Percentiles rank a stretch among this genome's conserved stretches.
Conservation (phyloP, 2,888 invertebrate genomes). For the Slavum lentiscoides region DNA sequence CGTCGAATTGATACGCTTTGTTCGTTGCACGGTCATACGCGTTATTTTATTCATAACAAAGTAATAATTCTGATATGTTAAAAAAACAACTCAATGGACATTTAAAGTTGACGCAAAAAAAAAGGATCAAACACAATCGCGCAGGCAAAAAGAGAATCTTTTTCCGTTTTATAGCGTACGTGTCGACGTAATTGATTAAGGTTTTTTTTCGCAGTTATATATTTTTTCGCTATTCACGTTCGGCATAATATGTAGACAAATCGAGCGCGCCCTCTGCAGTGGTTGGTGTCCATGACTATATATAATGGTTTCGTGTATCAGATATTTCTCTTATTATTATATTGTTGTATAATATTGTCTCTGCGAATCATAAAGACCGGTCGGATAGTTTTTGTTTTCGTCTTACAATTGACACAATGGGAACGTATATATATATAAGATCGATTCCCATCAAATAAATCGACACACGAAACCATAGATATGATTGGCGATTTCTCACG, state of each 20-base stretch:
- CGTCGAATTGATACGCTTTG: too few species aligned
- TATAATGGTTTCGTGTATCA: conserved; percentile 10
- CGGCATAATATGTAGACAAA: background rate
- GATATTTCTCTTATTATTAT: background rate
- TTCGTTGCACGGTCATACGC: too few species aligned
- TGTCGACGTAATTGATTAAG: too few species aligned
- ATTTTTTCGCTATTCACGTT: conserved; percentile 10
- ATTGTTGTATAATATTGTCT: background rate
- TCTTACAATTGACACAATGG: conserved; percentile 16
- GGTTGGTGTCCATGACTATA: background rate
- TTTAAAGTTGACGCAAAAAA: too few species aligned
- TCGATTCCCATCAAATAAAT: background rate
- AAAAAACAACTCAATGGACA: too few species aligned
- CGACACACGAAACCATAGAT: background rate
- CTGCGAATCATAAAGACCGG: background rate
- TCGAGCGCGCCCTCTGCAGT: background rate
- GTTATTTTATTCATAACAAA: too few species aligned
- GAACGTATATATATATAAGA: background rate
- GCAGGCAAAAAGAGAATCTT: too few species aligned
- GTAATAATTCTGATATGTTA: too few species aligned
- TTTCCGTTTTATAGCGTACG: too few species aligned
- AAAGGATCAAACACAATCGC: too few species aligned
- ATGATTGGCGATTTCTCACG: background rate
- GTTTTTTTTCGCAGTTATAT: too few species aligned
- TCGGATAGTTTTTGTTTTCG: background rate